Evolutionary conservation across 2,888 invertebrate species (phyloP), one percentile per base, ranked within the genome.

Genomic region (Caenorhabditis japonica): DNA sequence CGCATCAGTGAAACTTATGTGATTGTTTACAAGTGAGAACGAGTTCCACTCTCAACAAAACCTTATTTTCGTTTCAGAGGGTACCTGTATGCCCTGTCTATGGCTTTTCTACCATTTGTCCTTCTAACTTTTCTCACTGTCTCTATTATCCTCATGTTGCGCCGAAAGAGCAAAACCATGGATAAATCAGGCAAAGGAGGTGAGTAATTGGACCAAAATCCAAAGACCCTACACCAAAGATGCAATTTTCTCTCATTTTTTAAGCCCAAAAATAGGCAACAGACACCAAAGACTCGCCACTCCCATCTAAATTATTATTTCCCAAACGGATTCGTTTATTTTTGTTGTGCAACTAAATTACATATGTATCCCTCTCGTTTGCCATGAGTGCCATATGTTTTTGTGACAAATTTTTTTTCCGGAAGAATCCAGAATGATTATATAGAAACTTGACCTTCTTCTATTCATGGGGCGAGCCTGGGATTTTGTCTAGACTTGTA

Each of bases 61-160:
- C 3, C 0, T 4, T 43, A 12, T 3, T 19, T n/a, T 38, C 36
- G 12, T 68, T 77, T 53, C 64, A 83, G 85, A 53, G 84, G 84
- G n/a, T 82, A 80, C 58, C 61, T 83, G 41, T 85, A 85, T 64
- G 81, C 82, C 2, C 38, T 81, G 5, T 70, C 78, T 7, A 83
- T 83, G 83, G 85, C 84, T 0, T 77, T 83, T 21, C 58, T 83
- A 19, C 85, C 85, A 7, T 85, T 85, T 55, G 62, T 79, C 4
- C 64, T 84, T 1, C 70, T 85, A 7, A 76, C 79, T 1, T 47
- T 76, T 8, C 75, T 85, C 12, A 84, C 85, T 3, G 51, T 80
- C 0, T 79, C 76, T 15, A 85, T 85, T 21, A 58, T 85, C 12
- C 46, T 62, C 30, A 52, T 77, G 49, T 59, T 81, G 34, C 66